Percentiles rank a stretch among this genome's conserved stretches.
phyloP scores from a whole-genome alignment of 2,113 vertebrate species.

The Mesitornis unicolor region DNA sequence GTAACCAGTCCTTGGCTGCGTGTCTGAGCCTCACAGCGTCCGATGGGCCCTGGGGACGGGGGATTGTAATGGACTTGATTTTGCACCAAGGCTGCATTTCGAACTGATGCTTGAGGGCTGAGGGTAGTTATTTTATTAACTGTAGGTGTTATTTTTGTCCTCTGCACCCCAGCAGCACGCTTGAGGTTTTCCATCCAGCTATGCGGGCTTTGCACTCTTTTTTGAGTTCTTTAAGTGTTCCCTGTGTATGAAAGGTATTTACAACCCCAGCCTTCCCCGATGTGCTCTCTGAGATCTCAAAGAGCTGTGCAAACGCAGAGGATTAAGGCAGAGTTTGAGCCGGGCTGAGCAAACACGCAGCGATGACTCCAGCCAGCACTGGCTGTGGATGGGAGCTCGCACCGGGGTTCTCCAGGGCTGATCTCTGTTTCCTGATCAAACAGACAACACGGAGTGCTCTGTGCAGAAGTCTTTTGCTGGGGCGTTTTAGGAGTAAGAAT shows the following conservation, averaged over 20 bases:
- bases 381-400: neutral
- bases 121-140: neutral
- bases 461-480: neutral
- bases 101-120: neutral
- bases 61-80: neutral
- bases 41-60: fast-evolving
- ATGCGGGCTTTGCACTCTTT: neutral
- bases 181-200: neutral
- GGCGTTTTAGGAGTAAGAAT: neutral
- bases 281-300: neutral
- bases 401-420: neutral
- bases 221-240: neutral
- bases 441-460: neutral
- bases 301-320: conserved; percentile 1
- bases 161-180: neutral
- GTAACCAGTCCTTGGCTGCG: neutral
- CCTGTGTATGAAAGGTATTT: neutral
- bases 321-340: conserved; percentile 25
- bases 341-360: conserved; percentile 14
- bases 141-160: neutral
- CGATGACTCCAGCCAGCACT: neutral
- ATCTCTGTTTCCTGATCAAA: neutral
- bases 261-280: neutral
- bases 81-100: neutral
- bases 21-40: neutral